Evolutionary conservation across 2,797 vertebrate species (phyloP).

Genomic region (Botia kubotai): DNA sequence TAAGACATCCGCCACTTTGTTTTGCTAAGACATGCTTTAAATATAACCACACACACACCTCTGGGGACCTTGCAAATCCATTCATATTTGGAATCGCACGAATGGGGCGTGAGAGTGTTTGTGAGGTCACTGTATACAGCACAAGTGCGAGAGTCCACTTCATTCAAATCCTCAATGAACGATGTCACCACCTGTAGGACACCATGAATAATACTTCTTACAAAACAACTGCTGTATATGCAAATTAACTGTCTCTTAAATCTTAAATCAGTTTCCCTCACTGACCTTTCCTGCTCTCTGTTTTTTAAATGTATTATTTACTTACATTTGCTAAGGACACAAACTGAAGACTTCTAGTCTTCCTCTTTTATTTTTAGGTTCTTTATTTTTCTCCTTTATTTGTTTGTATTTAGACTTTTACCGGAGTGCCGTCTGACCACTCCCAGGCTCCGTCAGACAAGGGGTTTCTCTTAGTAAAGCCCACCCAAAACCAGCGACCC

Average conservation of each 20-base stretch:
- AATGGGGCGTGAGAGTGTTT: constrained; percentile 78
- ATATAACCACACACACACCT: constrained; percentile 75
- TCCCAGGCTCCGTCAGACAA: constrained; percentile 83
- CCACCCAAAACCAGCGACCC: constrained; percentile 93
- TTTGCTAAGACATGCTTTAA: not conserved
- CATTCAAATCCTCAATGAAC: constrained; percentile 85
- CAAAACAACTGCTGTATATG: not conserved
- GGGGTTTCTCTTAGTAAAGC: constrained; percentile 90
- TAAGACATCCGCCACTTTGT: too few relatives aligned
- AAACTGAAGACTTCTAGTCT: not conserved
- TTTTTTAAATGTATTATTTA: not conserved
- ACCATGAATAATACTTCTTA: not conserved
- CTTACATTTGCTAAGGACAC: not conserved
- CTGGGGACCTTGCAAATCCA: constrained; percentile 94
- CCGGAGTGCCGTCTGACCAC: constrained; percentile 91
- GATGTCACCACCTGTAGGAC: constrained; percentile 85
- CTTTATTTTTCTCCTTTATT: too few relatives aligned
- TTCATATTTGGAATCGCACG: constrained; percentile 85
- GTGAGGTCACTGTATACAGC: constrained; percentile 83
- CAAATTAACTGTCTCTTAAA: not conserved
- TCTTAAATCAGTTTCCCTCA: not conserved
- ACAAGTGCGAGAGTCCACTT: constrained; percentile 85
- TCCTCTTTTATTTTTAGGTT: not conserved
- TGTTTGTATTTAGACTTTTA: constrained; percentile 71
- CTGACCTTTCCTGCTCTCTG: not conserved